Evolutionary conservation across 2,888 invertebrate species (phyloP).

Genomic region (Apodemia hepburni): DNA sequence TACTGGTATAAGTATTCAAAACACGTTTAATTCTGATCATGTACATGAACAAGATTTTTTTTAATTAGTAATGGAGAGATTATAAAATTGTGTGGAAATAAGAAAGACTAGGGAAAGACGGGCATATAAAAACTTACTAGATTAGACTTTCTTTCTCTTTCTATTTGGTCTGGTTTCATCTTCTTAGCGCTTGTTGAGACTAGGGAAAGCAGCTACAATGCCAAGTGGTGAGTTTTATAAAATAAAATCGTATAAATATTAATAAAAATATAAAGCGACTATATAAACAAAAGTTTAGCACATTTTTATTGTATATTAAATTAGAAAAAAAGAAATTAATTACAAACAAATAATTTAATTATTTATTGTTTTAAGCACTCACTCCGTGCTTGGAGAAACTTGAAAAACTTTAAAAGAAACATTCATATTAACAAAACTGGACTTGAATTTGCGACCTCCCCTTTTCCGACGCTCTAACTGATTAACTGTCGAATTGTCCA

Average conservation of each 20-base stretch:
- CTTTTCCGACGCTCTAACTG: too few species aligned
- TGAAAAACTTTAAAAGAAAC: too few species aligned
- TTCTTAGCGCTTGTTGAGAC: conserved; percentile 55
- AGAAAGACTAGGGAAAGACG: background rate
- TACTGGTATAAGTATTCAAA: background rate
- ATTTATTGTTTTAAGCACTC: too few species aligned
- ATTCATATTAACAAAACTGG: too few species aligned
- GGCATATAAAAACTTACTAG: conserved; percentile 50
- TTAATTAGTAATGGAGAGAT: background rate
- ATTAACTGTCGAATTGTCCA: too few species aligned
- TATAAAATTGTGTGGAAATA: background rate
- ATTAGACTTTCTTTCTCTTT: conserved; percentile 45
- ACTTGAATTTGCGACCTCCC: too few species aligned
- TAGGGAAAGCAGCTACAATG: conserved; percentile 64
- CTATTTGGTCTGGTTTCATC: conserved; percentile 43
- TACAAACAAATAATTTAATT: too few species aligned
- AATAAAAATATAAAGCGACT: background rate
- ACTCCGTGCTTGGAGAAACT: too few species aligned
- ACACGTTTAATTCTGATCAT: background rate
- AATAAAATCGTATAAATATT: conserved; percentile 15
- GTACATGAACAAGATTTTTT: background rate
- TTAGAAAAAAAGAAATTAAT: background rate
- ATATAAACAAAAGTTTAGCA: conserved; percentile 2
- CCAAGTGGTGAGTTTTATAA: conserved; percentile 26
- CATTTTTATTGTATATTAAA: background rate